Conservation (phyloP, 2,888 invertebrate species). For the Linnaemya tessellans region DNA sequence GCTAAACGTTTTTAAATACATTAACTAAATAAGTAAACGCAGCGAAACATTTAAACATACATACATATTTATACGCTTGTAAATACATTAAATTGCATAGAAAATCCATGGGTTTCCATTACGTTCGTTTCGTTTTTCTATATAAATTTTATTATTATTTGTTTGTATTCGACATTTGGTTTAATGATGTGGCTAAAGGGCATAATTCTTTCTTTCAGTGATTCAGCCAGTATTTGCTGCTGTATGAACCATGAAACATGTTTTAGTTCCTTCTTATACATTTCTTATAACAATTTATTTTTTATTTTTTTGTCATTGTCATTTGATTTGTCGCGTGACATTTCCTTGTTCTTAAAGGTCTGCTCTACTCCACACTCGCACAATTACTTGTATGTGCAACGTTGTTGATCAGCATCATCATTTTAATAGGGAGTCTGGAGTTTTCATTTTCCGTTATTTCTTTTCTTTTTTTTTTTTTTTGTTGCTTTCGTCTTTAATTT, state of each 20-base stretch:
- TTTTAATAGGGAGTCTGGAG: constrained; percentile 61
- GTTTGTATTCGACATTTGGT: constrained; percentile 80
- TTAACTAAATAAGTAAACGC: constrained; percentile 19
- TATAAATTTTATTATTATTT: constrained; percentile 71
- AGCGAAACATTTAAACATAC: background rate
- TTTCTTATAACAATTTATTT: constrained; percentile 28
- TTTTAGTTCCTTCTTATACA: constrained; percentile 23
- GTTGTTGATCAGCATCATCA: constrained; percentile 57
- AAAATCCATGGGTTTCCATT: constrained; percentile 57
- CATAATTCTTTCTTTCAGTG: constrained; percentile 64
- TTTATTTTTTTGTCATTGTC: constrained; percentile 59
- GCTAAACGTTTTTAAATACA: constrained; percentile 24
- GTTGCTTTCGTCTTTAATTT: constrained; percentile 54
- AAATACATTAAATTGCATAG: constrained; percentile 49
- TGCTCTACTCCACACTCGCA: constrained; percentile 38
- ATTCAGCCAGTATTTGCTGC: constrained; percentile 53
- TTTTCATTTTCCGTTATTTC: constrained; percentile 21
- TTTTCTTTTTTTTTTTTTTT: background rate
- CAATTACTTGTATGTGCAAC: background rate
- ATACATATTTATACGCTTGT: constrained; percentile 16
- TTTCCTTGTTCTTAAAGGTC: constrained; percentile 70
- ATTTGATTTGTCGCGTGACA: constrained; percentile 71
- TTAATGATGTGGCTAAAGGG: constrained; percentile 80
- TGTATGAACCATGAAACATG: constrained; percentile 57
- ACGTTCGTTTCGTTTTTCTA: constrained; percentile 3